These are phyloP conservation scores for Cercopithecus mona DNA, from an alignment of 2,113 vertebrate species.

Conservation along the genomic window DNA sequence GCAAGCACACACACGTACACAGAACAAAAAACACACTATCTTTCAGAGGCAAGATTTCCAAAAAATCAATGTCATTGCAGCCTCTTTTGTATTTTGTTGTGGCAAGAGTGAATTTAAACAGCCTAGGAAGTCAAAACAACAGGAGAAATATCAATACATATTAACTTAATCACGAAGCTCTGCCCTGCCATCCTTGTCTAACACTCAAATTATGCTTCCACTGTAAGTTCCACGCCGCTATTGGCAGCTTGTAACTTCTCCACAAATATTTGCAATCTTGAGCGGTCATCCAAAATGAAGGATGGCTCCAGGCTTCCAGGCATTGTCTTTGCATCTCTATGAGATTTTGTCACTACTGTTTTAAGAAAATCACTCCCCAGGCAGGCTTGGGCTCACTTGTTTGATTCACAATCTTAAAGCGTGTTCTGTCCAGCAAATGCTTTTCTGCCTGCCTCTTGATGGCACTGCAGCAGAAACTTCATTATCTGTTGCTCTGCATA, in stretches of 20 bases:
- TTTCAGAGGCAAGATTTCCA: slow-evolving; percentile 74
- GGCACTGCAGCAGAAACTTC: slow-evolving; percentile 21
- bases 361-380: slow-evolving; percentile 34
- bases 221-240: rapidly evolving
- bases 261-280: not conserved
- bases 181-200: slow-evolving; percentile 51
- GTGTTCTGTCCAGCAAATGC: slow-evolving; percentile 58
- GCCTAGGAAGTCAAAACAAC: slow-evolving; percentile 86
- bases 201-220: slow-evolving; percentile 19
- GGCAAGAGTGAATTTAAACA: slow-evolving; percentile 86
- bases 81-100: slow-evolving; percentile 87
- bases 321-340: slow-evolving; percentile 17
- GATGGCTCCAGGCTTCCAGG: not conserved
- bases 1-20: not conserved
- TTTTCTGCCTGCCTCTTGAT: not conserved
- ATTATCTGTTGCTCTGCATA: slow-evolving; percentile 34
- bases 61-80: slow-evolving; percentile 81
- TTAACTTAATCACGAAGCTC: slow-evolving; percentile 84
- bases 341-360: slow-evolving; percentile 51
- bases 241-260: not conserved
- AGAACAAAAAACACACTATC: slow-evolving; percentile 67
- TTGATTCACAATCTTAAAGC: slow-evolving; percentile 51
- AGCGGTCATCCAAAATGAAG: slow-evolving; percentile 9
- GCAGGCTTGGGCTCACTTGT: not conserved
- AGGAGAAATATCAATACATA: slow-evolving; percentile 85